Base-by-base conservation (phyloP, 2,888 invertebrate species). In the Pristionchus exspectatus region DNA sequence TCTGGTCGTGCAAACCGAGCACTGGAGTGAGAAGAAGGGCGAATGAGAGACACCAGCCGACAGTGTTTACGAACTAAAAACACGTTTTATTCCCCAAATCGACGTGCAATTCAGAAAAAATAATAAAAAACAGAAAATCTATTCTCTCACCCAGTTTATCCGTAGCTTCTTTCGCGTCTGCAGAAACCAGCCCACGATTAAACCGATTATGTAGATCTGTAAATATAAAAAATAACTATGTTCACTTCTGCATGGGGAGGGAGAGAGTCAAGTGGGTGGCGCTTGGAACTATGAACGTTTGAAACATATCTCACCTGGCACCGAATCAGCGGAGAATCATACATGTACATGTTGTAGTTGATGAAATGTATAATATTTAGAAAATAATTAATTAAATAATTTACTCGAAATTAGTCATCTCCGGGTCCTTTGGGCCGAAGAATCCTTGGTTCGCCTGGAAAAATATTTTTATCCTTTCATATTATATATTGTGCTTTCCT, bases 291-390 rank as follows among this genome's bases (percentile, higher is more conserved):
- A 38, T 2, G 38, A 38, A 54, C 54, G 54, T 54, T 54, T 18
- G 54, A 54, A 54, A 21, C 59, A 38, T 38, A 10, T 27, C 56
- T 1, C 38, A 83, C 83, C 86, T 88, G 77, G 50, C 90, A 90
- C 30, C 90, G 89, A 44, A 89, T 90, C 56, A 84, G 72, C 0
- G 90, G 90, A 16, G 90, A 89, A n/a, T 89, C 77, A 87, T 90
- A 90, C 77, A 90, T 90, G 81, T 66, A 27, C 81, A 87, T 87
- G n/a, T 50, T 72, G 89, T 90, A 90, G 56, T 81, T 59, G 16
- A 56, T 83, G 3, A 56, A 33, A 56, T 83, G n/a, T 50, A 54
- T 24, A 24, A 77, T 77, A 21, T 77, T 44, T 33, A 33, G 18
- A 63, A n/a, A 7, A 44, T 21, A 3, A 56, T 7, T 10, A 50